Evolutionary conservation across 1,140 invertebrate genomes (phyloP).

Genomic region (Caligus rogercresseyi): DNA sequence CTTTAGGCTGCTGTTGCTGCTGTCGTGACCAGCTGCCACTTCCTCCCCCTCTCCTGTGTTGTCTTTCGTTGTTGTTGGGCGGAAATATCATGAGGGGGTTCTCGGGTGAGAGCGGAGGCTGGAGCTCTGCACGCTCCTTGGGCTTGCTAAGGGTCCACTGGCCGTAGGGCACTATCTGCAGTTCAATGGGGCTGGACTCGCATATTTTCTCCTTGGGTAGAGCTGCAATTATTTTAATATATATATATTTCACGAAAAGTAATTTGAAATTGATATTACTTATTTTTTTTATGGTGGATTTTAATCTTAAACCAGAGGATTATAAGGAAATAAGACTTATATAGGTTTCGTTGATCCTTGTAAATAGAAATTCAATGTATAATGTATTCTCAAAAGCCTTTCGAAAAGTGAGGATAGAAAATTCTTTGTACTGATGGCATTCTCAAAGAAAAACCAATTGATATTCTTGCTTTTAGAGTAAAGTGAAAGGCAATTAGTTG

Average conservation of each 20-base stretch:
- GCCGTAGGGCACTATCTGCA: constrained; percentile 62
- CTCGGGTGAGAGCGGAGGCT: constrained; percentile 29
- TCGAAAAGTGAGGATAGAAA: too few relatives aligned
- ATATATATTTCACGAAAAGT: background rate
- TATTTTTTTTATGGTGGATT: too few relatives aligned
- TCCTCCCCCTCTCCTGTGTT: too few relatives aligned
- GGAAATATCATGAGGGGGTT: constrained; percentile 30
- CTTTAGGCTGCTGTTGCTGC: constrained; percentile 21
- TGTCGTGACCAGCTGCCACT: constrained; percentile 23
- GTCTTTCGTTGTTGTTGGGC: constrained; percentile 24
- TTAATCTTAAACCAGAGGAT: too few relatives aligned
- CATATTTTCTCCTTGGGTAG: constrained; percentile 70
- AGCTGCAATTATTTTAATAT: constrained; percentile 31
- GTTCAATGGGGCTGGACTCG: constrained; percentile 71
- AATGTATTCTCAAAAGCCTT: constrained; percentile 14
- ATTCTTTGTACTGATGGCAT: too few relatives aligned
- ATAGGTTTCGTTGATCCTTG: too few relatives aligned
- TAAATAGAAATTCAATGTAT: too few relatives aligned
- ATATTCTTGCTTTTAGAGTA: too few relatives aligned
- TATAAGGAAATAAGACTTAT: too few relatives aligned
- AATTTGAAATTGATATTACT: too few relatives aligned
- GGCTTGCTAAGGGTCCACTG: constrained; percentile 48
- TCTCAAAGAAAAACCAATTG: too few relatives aligned
- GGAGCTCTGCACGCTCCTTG: constrained; percentile 25
- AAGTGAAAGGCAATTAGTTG: too few relatives aligned